Percentiles rank a stretch among this genome's conserved stretches.
Evolutionary conservation across 1,140 invertebrate species (phyloP).

Genomic region (Drosophila pandora): DNA sequence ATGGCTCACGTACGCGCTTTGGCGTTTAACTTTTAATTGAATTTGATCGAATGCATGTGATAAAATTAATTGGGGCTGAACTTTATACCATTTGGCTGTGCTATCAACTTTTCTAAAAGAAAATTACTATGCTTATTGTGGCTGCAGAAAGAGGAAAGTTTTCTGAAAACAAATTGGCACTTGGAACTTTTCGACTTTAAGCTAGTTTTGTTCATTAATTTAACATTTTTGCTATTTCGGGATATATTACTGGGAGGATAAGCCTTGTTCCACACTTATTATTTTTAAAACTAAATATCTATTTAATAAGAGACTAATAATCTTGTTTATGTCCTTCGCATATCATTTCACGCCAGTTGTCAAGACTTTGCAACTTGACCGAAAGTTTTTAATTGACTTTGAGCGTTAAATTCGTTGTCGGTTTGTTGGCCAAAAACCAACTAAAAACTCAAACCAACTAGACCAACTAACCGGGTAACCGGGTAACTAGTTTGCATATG

Average conservation of each 20-base stretch:
- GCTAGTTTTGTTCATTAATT: too few species aligned
- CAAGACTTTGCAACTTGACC: slow-evolving; percentile 53
- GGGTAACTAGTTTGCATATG: slow-evolving; percentile 57
- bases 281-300: too few species aligned
- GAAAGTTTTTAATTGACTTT: slow-evolving; percentile 78
- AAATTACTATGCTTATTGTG: not conserved
- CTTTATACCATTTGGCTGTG: not conserved
- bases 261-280: too few species aligned
- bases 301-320: not conserved
- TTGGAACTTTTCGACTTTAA: too few species aligned
- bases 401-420: slow-evolving; percentile 40
- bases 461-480: slow-evolving; percentile 8
- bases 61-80: slow-evolving; percentile 70
- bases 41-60: slow-evolving; percentile 79
- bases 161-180: not conserved
- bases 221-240: too few species aligned
- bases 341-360: slow-evolving; percentile 4
- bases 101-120: slow-evolving; percentile 3
- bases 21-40: slow-evolving; percentile 79
- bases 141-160: not conserved
- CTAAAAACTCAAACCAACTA: slow-evolving; percentile 29
- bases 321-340: not conserved
- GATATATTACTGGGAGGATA: too few species aligned
- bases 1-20: slow-evolving; percentile 64
- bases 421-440: slow-evolving; percentile 11